Base-by-base conservation (phyloP, 64 coral and sea anemone species). In the Orbicella faveolata region DNA sequence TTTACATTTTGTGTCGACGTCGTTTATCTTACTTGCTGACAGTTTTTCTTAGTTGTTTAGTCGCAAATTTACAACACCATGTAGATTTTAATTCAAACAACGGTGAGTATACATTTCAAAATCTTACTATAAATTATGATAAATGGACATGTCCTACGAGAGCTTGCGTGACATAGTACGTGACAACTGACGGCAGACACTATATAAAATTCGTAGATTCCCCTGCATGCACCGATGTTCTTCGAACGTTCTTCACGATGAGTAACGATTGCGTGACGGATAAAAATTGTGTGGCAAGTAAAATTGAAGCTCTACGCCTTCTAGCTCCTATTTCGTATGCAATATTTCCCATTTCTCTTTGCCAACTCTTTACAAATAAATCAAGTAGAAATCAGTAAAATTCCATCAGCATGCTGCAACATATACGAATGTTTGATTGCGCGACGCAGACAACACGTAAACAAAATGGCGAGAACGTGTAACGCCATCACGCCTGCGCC, bases 371-470 rank as follows among this genome's bases (percentile, higher is more conserved):
- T 26, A 1, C 9, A 25, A 11, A n/a, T 26, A 23, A 70, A 25
- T 70, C 25, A 70, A n/a, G 67, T 70, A 23, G 67, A 70, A 70
- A 25, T 70, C 21, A 70, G 21, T 25, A 70, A 26, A 26, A 70
- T 70, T 70, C 52, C 21, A 79, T 79, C 52, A 30, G 19, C 8
- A 3, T 26, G 48, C 6, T 79, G 48, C 3, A 79, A 34, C 52
- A 79, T 25, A 10, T 61, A 16, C n/a, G 77, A 79, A 79, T 79
- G 26, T 61, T 88, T 88, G 52, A 88, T 76, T 34, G 86, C 86
- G 9, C 86, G 66, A 6, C 73, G 25, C 26, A 88, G 36, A 16
- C 72, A 88, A 63, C 52, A 88, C 44, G 25, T 75, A n/a, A 63
- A 88, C 70, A 88, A 17, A 14, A 88, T 75, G 3, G 86, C 86